A percentile compares a stretch with the other conserved stretches of the same genome.
These are phyloP conservation scores for Coremacera marginata DNA, from an alignment of 2,888 invertebrate species.

Conservation along the genomic window DNA sequence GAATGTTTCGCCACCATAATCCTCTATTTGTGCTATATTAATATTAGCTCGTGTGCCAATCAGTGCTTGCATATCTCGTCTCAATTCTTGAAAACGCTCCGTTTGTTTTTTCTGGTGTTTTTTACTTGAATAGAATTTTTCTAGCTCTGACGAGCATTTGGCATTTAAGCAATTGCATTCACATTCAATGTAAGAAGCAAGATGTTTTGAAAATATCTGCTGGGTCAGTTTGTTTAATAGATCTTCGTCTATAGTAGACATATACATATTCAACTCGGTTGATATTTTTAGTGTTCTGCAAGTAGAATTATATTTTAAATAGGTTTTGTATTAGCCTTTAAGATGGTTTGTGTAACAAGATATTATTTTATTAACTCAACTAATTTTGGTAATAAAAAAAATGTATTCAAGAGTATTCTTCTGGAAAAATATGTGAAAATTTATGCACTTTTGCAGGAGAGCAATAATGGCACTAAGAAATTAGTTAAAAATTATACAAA, in stretches of 20 bases:
- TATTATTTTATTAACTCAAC: no score
- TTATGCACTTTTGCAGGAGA: no score
- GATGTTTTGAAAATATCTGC: constrained; percentile 84
- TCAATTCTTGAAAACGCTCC: constrained; percentile 91
- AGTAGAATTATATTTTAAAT: constrained; percentile 32
- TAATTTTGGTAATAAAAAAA: no score
- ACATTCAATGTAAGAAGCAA: constrained; percentile 82
- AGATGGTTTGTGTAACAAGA: no score
- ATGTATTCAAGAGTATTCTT: no score
- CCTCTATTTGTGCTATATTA: constrained; percentile 93
- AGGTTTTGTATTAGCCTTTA: no score
- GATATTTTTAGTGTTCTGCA: constrained; percentile 82
- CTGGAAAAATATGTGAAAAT: no score
- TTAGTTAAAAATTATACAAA: not conserved
- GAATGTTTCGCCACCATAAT: constrained; percentile 97
- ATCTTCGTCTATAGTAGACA: constrained; percentile 83
- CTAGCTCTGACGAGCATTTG: constrained; percentile 80
- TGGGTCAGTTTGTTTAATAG: constrained; percentile 83
- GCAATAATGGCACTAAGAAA: no score
- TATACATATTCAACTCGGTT: constrained; percentile 78
- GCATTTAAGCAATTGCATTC: constrained; percentile 85
- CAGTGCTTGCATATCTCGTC: constrained; percentile 93
- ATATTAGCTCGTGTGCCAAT: constrained; percentile 92
- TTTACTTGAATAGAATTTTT: constrained; percentile 90
- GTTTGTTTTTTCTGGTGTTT: constrained; percentile 95